phyloP scores from a whole-genome alignment of 2,797 vertebrate species.

The Clarias fuscus region DNA sequence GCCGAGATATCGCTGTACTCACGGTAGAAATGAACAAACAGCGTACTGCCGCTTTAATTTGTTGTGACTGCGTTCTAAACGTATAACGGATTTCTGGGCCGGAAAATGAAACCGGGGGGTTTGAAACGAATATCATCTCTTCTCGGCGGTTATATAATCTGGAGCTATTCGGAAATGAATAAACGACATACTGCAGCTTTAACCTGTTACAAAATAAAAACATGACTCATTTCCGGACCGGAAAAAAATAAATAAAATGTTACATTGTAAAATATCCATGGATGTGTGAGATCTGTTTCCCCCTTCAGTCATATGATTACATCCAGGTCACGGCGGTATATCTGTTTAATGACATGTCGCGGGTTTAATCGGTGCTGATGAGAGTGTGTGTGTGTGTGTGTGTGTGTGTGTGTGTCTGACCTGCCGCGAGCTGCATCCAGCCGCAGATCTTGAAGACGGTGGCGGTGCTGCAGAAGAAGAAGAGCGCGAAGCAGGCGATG shows the following conservation, averaged over 20 bases:
- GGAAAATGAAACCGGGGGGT: too few relatives aligned
- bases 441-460: conserved; percentile 99
- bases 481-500: conserved; percentile 95
- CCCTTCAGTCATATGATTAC: neutral
- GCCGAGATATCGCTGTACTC: too few relatives aligned
- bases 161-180: neutral
- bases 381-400: too few relatives aligned
- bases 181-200: neutral
- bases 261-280: neutral
- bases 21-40: neutral
- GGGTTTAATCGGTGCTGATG: neutral
- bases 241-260: neutral
- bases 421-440: conserved; percentile 98
- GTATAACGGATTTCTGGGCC: neutral
- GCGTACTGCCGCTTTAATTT: neutral
- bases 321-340: too few relatives aligned
- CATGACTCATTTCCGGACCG: neutral
- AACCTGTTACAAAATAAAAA: neutral
- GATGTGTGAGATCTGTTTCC: neutral
- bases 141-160: too few relatives aligned
- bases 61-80: too few relatives aligned
- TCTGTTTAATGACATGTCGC: neutral
- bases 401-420: conserved; percentile 70
- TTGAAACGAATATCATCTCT: too few relatives aligned
- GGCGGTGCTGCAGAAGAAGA: conserved; percentile 99